Evolutionary conservation across 2,888 invertebrate genomes (phyloP).

Genomic region (Limenitis camilla): DNA sequence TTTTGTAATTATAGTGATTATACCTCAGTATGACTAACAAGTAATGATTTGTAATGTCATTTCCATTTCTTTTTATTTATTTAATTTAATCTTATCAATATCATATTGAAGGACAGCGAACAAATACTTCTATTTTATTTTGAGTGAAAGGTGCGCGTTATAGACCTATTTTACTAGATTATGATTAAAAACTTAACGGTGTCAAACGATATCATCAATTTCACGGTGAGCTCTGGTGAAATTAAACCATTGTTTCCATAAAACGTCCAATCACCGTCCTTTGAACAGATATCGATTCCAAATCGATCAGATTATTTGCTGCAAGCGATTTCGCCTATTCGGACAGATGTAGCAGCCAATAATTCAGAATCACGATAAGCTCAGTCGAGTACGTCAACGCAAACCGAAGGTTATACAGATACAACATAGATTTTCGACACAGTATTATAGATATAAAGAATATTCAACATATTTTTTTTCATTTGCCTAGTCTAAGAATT

Average conservation of each 20-base stretch:
- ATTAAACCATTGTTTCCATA: constrained; percentile 48
- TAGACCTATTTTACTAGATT: background rate
- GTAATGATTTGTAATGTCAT: too few relatives aligned
- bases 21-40: too few relatives aligned
- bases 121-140: background rate
- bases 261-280: constrained; percentile 32
- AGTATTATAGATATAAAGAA: too few relatives aligned
- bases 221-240: constrained; percentile 53
- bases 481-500: too few relatives aligned
- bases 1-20: too few relatives aligned
- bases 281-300: constrained; percentile 27
- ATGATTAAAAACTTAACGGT: background rate
- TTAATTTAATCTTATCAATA: too few relatives aligned
- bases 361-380: constrained; percentile 29
- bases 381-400: constrained; percentile 3
- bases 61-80: too few relatives aligned
- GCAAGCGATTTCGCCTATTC: constrained; percentile 15
- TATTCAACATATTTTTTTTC: too few relatives aligned
- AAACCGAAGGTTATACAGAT: too few relatives aligned
- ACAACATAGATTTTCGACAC: too few relatives aligned
- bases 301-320: constrained; percentile 27
- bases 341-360: constrained; percentile 20
- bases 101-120: background rate
- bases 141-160: background rate
- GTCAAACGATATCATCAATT: constrained; percentile 44